Percentiles rank a stretch among this genome's conserved stretches.
Conservation (phyloP, 2,888 invertebrate genomes). For the Cryptus armator region DNA sequence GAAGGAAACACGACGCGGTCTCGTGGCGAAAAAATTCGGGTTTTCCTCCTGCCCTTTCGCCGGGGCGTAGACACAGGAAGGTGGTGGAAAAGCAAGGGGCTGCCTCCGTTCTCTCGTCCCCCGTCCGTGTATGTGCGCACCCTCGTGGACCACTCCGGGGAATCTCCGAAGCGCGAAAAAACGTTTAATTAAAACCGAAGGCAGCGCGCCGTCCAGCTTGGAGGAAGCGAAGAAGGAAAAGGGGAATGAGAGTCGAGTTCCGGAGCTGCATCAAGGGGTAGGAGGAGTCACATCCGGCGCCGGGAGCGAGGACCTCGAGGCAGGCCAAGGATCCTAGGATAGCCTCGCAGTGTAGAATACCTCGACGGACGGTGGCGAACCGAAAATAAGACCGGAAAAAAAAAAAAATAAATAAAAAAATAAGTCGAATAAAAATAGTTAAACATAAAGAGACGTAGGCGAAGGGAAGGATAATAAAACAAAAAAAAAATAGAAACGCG, state of each 20-base stretch:
- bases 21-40: constrained; percentile 36
- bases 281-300: constrained; percentile 56
- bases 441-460: constrained; percentile 53
- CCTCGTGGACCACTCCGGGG: constrained; percentile 31
- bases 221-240: constrained; percentile 35
- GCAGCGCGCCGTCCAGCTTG: constrained; percentile 58
- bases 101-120: not conserved
- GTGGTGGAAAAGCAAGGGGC: not conserved
- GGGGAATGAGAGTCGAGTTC: constrained; percentile 46
- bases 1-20: constrained; percentile 50
- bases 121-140: constrained; percentile 7
- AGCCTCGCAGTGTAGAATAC: constrained; percentile 28
- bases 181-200: constrained; percentile 78
- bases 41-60: constrained; percentile 4
- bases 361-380: constrained; percentile 49
- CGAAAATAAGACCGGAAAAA: constrained; percentile 58
- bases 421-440: constrained; percentile 38
- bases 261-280: constrained; percentile 34
- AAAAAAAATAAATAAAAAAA: constrained; percentile 53
- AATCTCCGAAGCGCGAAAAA: constrained; percentile 68
- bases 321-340: constrained; percentile 30
- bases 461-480: constrained; percentile 22
- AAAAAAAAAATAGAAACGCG: constrained; percentile 22
- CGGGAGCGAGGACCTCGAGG: constrained; percentile 39
- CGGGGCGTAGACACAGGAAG: constrained; percentile 11